phyloP scores from a whole-genome alignment of 2,888 invertebrate species.

The Cyclophora punctaria region DNA sequence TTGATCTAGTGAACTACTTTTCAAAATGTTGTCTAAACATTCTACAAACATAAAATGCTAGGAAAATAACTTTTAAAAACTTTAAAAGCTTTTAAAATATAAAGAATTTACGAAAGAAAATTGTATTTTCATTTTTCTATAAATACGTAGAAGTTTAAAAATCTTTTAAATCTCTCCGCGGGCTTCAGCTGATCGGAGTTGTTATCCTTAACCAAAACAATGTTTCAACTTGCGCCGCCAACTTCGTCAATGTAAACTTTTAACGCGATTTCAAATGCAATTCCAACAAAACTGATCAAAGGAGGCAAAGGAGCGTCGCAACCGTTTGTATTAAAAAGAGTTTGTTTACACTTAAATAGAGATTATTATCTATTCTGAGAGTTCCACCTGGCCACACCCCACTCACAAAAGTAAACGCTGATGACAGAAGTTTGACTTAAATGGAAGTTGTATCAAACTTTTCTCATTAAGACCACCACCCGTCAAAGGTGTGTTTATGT shows the following conservation, averaged over 20 bases:
- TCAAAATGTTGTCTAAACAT: constrained; percentile 20
- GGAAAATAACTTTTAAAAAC: constrained; percentile 9
- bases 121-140: constrained; percentile 11
- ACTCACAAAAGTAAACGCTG: constrained; percentile 57
- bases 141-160: constrained; percentile 11
- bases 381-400: constrained; percentile 35
- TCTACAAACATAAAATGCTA: too few relatives aligned
- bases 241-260: constrained; percentile 54
- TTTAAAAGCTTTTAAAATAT: constrained; percentile 12
- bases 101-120: constrained; percentile 10
- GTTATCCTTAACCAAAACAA: constrained; percentile 43
- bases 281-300: constrained; percentile 43
- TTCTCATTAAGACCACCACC: constrained; percentile 70
- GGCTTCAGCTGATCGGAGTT: constrained; percentile 34
- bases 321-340: constrained; percentile 42
- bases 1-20: constrained; percentile 36
- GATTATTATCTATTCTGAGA: constrained; percentile 48
- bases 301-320: constrained; percentile 41
- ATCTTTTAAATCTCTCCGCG: constrained; percentile 14
- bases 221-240: constrained; percentile 37
- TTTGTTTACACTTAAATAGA: constrained; percentile 54
- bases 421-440: constrained; percentile 70
- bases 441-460: constrained; percentile 70
- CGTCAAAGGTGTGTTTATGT: constrained; percentile 71
- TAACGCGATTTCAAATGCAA: constrained; percentile 57